These are phyloP conservation scores for Carassius auratus DNA, from an alignment of 2,113 vertebrate species.

Conservation along the genomic window DNA sequence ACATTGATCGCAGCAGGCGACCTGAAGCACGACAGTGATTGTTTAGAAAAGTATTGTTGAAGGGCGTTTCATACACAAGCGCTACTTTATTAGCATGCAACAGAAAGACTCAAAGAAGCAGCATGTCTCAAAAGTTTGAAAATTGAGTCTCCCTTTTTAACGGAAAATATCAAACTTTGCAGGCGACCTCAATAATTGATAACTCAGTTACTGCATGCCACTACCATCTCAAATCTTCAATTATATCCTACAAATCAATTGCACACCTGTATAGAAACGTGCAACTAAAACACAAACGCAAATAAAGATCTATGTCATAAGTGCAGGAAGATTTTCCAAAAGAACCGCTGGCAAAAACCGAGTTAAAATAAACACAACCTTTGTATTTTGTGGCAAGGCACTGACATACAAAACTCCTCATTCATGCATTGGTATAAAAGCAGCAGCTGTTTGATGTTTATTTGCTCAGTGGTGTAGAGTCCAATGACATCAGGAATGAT, in stretches of 20 bases:
- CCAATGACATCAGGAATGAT: background rate
- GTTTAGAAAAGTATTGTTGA: background rate
- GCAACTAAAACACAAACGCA: background rate
- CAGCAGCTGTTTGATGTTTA: background rate
- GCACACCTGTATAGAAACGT: background rate
- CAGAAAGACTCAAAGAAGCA: too few species aligned
- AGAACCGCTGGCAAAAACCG: background rate
- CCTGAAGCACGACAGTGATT: background rate
- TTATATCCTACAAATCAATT: background rate
- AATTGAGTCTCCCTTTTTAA: background rate
- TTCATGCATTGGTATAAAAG: background rate
- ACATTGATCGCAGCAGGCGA: background rate
- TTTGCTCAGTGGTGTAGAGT: conserved; percentile 30
- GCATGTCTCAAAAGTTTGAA: background rate
- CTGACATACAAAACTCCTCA: background rate
- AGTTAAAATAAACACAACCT: conserved; percentile 25
- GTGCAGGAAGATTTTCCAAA: background rate
- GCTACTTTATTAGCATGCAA: background rate
- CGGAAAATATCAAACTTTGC: background rate
- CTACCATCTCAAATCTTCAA: background rate
- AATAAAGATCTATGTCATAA: background rate
- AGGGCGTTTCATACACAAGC: background rate
- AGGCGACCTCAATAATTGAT: background rate
- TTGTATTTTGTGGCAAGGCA: conserved; percentile 25
- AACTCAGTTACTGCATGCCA: background rate